Percentiles rank a stretch among this genome's conserved stretches.
Conservation (phyloP, 2,888 invertebrate species). For the Brachylomia viminalis region DNA sequence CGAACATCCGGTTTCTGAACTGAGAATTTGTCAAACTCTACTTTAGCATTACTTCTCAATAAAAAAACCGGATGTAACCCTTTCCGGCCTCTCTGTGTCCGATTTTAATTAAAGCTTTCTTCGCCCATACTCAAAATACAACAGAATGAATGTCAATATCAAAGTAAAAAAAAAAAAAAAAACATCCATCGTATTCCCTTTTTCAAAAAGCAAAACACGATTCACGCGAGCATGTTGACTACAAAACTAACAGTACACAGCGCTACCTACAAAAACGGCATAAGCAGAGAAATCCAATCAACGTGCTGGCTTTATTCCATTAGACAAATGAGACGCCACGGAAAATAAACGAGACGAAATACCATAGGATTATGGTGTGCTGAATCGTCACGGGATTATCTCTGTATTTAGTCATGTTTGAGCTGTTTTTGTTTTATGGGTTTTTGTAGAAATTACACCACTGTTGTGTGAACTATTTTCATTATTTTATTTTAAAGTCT, state of each 20-base stretch:
- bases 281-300: conserved; percentile 71
- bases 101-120: conserved; percentile 11
- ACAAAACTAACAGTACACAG: conserved; percentile 47
- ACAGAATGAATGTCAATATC: neutral
- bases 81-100: neutral
- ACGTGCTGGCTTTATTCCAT: conserved; percentile 72
- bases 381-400: conserved; percentile 41
- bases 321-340: conserved; percentile 73
- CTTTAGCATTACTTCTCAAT: neutral
- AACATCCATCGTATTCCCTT: neutral
- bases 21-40: neutral
- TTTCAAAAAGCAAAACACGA: conserved; percentile 20
- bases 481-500: neutral
- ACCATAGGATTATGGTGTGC: conserved; percentile 54
- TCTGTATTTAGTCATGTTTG: conserved; percentile 37
- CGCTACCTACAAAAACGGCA: conserved; percentile 54
- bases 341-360: conserved; percentile 66
- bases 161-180: conserved; percentile 25
- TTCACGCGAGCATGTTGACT: conserved; percentile 30
- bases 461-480: neutral
- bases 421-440: conserved; percentile 1
- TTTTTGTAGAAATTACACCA: neutral
- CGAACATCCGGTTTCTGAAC: too few relatives aligned
- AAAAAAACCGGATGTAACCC: neutral
- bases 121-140: neutral